Evolutionary conservation across 2,888 invertebrate species (phyloP), one percentile per base, ranked within the genome.

Genomic region (Cephus runcator): DNA sequence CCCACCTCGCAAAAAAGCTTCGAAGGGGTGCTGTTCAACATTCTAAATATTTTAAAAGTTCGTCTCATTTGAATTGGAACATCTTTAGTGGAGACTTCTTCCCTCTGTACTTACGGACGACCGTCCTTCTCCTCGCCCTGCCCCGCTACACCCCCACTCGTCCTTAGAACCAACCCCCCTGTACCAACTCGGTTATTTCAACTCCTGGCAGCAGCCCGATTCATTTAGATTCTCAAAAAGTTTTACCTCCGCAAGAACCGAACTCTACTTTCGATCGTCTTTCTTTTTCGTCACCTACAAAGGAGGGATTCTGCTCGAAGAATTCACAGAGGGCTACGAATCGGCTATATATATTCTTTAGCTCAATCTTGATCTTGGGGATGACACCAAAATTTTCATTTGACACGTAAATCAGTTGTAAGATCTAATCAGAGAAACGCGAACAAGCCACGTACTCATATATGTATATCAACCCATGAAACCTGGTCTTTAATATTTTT

Each of bases 41-140:
- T 83, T 85, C 85, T 85, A 86, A 87, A 88, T 87, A 88, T 88
- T 85, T 86, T 82, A 86, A 85, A 84, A 88, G 84, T 85, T 82
- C 82, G 83, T 79, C 85, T 87, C 86, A 88, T 88, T 87, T 88
- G 86, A 88, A 88, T 87, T 85, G 85, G 84, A 86, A 86, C 84
- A 87, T 87, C 85, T 85, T 85, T 78, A 81, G 81, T 78, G 80
- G 78, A 77, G 75, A 33, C 74, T 30, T 74, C 35, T 84, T 83
- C 81, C 79, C 79, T 75, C 79, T 79, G 82, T 81, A 81, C 82
- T 85, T 84, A 87, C 83, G 81, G 79, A 79, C 77, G 9, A 23
- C 71, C 31, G 33, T 31, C 31, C 71, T 11, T 15, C 33, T 30
- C 3, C 11, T 3, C 35, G 0, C 74, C 31, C 11, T 34, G 23